Conservation (phyloP, 2,113 vertebrate genomes). For the Puntigrus tetrazona region DNA sequence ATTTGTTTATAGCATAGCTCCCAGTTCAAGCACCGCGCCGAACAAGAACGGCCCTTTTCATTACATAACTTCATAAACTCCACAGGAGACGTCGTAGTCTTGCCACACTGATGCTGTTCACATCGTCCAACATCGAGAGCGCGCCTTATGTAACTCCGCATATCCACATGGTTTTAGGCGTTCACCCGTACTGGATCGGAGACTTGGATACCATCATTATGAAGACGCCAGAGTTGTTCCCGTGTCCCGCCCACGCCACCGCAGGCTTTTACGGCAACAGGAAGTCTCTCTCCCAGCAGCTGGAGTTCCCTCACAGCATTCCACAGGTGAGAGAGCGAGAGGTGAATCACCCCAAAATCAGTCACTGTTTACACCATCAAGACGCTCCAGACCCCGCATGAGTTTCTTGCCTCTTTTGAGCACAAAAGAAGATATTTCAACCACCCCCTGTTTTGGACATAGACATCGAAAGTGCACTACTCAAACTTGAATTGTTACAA, state of each 20-base stretch:
- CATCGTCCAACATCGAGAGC: not conserved
- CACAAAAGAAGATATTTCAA: no score
- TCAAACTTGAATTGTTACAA: no score
- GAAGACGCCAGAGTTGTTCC: constrained; percentile 63
- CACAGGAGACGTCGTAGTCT: not conserved
- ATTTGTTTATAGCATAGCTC: not conserved
- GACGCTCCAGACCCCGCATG: no score
- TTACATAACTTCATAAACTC: not conserved
- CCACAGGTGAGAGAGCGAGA: constrained; percentile 67
- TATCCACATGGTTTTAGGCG: constrained; percentile 67
- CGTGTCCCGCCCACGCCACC: constrained; percentile 54
- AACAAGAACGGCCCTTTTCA: not conserved
- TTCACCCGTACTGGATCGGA: constrained; percentile 79
- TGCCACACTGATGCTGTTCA: not conserved
- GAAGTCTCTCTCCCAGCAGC: constrained; percentile 90
- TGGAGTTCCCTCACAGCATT: constrained; percentile 76
- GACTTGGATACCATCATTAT: constrained; percentile 69
- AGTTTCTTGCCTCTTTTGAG: no score
- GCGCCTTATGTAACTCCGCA: not conserved
- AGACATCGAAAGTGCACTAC: no score
- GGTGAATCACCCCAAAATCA: no score
- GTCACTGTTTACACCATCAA: no score
- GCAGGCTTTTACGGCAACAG: constrained; percentile 75
- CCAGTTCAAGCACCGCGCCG: not conserved
- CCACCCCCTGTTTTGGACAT: no score